These are phyloP conservation scores for Ennomos fuscantarius DNA, from an alignment of 2,888 invertebrate genomes.

Conservation along the genomic window DNA sequence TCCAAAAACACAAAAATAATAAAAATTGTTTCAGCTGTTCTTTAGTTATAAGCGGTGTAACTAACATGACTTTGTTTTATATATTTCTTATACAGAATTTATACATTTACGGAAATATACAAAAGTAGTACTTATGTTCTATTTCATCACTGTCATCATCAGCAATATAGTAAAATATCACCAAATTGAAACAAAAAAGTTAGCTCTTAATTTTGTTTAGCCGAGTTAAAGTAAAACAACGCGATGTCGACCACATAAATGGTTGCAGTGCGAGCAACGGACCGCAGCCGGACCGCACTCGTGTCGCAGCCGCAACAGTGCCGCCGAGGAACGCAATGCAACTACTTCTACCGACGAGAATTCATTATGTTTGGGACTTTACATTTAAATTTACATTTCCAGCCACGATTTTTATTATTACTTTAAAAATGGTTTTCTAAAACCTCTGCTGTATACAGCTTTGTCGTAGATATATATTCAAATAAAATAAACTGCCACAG, in stretches of 20 bases:
- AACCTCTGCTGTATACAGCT: no score
- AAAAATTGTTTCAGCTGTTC: no score
- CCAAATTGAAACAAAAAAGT: neutral
- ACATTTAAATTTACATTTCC: slow-evolving; percentile 8
- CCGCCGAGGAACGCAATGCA: slow-evolving; percentile 9
- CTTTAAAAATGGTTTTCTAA: neutral
- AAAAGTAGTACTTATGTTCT: no score
- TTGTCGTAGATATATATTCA: no score
- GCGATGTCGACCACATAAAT: slow-evolving; percentile 7
- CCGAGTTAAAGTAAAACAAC: slow-evolving; percentile 6
- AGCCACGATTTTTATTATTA: slow-evolving; percentile 1
- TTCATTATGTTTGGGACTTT: slow-evolving; percentile 14
- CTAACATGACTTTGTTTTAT: no score
- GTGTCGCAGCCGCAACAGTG: neutral
- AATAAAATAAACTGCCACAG: no score
- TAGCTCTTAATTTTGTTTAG: neutral
- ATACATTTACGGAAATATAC: no score
- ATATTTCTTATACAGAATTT: no score
- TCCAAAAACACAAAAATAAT: no score
- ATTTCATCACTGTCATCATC: no score
- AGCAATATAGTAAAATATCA: neutral
- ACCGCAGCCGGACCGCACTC: slow-evolving; percentile 5
- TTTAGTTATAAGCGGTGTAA: no score
- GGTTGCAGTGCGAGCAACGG: slow-evolving; percentile 3
- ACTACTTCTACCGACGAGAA: slow-evolving; percentile 12